Evolutionary conservation across 1,140 invertebrate species (phyloP).

Genomic region (Manduca sexta): DNA sequence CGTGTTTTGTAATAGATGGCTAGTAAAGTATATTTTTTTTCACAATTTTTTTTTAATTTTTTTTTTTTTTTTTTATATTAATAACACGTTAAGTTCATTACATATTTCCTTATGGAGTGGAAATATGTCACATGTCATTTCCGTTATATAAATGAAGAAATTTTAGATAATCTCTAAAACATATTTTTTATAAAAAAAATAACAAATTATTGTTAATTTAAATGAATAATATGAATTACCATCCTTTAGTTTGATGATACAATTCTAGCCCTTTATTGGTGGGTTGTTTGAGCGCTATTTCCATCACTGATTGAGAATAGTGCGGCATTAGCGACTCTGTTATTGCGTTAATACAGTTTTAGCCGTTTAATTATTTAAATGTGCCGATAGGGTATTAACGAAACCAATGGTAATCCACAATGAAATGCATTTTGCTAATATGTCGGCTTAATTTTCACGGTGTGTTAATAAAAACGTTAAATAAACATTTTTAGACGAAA

Average conservation of each 20-base stretch:
- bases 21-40: too few relatives aligned
- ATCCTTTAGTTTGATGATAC: background rate
- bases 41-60: too few relatives aligned
- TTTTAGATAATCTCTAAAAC: too few relatives aligned
- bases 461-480: too few relatives aligned
- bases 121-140: background rate
- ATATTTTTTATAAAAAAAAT: too few relatives aligned
- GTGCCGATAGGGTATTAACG: conserved; percentile 19
- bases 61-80: background rate
- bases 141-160: too few relatives aligned
- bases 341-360: conserved; percentile 29
- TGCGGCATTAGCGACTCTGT: conserved; percentile 26
- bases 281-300: conserved; percentile 51
- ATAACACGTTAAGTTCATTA: background rate
- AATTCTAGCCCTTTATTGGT: conserved; percentile 7
- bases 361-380: conserved; percentile 39
- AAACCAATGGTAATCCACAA: conserved; percentile 1
- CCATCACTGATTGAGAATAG: conserved; percentile 44
- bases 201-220: too few relatives aligned
- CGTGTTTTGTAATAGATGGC: too few relatives aligned
- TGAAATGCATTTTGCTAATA: too few relatives aligned
- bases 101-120: background rate
- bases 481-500: too few relatives aligned
- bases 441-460: too few relatives aligned
- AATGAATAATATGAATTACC: background rate